Evolutionary conservation across 2,113 vertebrate genomes (phyloP), one percentile per base, ranked within the genome.

Genomic region (Pelobates fuscus): DNA sequence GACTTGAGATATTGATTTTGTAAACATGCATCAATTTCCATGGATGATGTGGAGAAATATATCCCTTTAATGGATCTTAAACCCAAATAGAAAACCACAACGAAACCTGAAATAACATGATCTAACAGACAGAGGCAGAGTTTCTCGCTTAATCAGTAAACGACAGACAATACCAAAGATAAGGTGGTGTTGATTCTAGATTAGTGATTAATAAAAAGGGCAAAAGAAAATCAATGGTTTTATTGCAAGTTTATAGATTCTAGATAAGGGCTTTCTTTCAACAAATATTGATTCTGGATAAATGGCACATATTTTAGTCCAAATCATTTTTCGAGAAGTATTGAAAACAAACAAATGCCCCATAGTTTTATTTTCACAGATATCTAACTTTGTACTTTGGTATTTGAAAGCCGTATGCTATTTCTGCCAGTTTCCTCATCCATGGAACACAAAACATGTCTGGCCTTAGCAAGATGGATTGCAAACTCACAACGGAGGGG

Each of bases 261-360:
- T 77, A 77, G 32, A 63, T 57, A 77, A 58, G 23, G 37, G 27
- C 8, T 8, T n/a, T 23, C 4, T 20, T 32, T n/a, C 14, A 43
- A 46, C 74, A 69, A 65, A 80, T 77, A 77, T 80, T 77, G 41
- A 71, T 63, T 49, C 49, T 68, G 74, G 58, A 58, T 77, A 60
- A 77, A 55, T 18, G 25, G 27, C 30, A 23, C 20, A 67, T 20
- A 49, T 67, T 61, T 44, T 55, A 43, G 10, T 29, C 15, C 41
- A 43, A 24, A 46, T 30, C 63, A 67, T 67, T 61, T 54, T 44
- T 65, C 25, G 5, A n/a, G 18, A 12, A 23, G 20, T 15, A 55
- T 30, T 44, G 21, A 67, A 60, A 44, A 23, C 57, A 67, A 46
- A 67, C 29, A 58, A 15, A 25, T 46, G 55, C 46, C 26, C 46